Base-by-base conservation (phyloP, 2,113 vertebrate species). In the Poicephalus meyeri region DNA sequence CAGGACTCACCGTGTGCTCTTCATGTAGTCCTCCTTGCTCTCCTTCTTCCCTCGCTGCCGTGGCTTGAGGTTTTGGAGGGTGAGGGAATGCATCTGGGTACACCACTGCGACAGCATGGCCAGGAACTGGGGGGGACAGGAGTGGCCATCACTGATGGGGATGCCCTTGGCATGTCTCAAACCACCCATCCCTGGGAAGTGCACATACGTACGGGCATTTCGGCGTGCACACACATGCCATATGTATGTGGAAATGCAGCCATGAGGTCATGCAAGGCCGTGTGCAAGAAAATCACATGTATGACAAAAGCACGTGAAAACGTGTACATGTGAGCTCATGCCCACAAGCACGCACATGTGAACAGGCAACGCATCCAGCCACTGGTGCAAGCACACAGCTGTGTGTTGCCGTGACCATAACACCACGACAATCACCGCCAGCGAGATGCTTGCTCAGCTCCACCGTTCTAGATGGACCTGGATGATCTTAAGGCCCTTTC, bases 11-110 rank as follows among this genome's bases (percentile, higher is more conserved):
- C 99, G 98, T 83, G 99, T 99, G 98, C 99, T 99, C 98, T 99
- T 99, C 73, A 99, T 98, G 88, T 99, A 99, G n/a, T 99, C 99
- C 85, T 99, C 99, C 97, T 99, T 99, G 97, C 98, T 99, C 91
- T 99, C 99, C 93, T 99, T 99, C 98, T 99, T 99, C 37, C 99
- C 99, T 47, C 99, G 97, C 97, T 99, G 99, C 66, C 99, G 98
- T 1, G 99, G 99, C 97, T 99, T 99, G 85, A 99, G 98, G 97
- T 99, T 99, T 96, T 99, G 99, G 77, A 99, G 98, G 42, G 99
- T 99, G 96, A 99, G 99, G 4, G 99, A 99, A 93, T 99, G 99
- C 7, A 99, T 99, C 98, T 99, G 99, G 29, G 99, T 99, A 97
- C 99, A 99, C 99, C 99, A 99, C 96, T 99, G 99, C 60, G 99